Evolutionary conservation across 2,797 vertebrate species (phyloP).

Genomic region (Anas bernieri): DNA sequence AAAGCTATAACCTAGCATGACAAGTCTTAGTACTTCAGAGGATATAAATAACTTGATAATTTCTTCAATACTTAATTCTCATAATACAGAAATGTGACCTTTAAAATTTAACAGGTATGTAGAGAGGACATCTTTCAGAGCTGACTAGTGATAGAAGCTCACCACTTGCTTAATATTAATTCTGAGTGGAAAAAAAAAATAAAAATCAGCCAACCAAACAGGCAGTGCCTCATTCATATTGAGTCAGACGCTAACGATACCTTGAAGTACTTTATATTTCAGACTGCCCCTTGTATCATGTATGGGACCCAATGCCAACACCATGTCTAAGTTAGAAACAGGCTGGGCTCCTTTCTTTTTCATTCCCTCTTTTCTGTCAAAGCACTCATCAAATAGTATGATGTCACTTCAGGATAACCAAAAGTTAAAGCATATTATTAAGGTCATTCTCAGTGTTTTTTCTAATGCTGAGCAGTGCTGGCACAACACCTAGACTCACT

Average conservation of each 20-base stretch:
- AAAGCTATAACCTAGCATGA: background rate
- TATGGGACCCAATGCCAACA: background rate
- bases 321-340: background rate
- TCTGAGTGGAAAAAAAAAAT: background rate
- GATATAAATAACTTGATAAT: background rate
- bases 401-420: too few relatives aligned
- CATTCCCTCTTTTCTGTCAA: background rate
- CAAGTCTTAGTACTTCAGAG: background rate
- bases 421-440: too few relatives aligned
- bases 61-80: background rate
- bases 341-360: background rate
- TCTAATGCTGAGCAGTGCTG: too few relatives aligned
- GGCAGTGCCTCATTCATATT: background rate
- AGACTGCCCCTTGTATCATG: background rate
- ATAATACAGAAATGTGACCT: background rate
- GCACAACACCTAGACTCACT: too few relatives aligned
- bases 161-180: background rate
- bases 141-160: background rate
- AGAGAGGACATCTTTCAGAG: background rate
- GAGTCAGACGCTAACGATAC: background rate
- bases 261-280: background rate
- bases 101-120: background rate
- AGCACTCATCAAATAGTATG: background rate
- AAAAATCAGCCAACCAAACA: background rate
- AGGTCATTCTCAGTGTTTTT: too few relatives aligned